Evolutionary conservation across 2,797 vertebrate genomes (phyloP).

Genomic region (Scolopax rusticola): DNA sequence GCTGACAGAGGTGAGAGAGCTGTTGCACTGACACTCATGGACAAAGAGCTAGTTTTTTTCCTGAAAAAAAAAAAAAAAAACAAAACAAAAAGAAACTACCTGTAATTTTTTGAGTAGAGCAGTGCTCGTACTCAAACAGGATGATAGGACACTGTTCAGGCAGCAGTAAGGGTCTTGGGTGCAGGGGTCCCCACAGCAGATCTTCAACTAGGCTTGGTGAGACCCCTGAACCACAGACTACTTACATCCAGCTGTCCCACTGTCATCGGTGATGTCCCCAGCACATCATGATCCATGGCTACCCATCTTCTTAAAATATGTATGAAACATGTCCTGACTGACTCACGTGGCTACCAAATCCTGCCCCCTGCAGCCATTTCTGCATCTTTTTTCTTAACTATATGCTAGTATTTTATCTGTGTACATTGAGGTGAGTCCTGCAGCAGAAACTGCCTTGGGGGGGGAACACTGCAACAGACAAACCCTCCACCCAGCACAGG

Average conservation of each 20-base stretch:
- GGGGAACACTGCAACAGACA: accelerated
- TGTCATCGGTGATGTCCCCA: neutral
- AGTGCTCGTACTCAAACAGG: neutral
- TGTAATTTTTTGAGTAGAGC: neutral
- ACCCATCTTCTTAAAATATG: neutral
- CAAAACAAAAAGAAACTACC: neutral
- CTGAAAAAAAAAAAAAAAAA: neutral
- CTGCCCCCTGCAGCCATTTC: accelerated
- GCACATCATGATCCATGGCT: neutral
- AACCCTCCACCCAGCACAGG: neutral
- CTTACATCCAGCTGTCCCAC: neutral
- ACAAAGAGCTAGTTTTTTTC: neutral
- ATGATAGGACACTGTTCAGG: too few species aligned
- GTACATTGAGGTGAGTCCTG: neutral
- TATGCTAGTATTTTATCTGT: accelerated
- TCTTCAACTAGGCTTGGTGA: neutral
- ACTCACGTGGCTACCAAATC: neutral
- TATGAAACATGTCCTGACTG: neutral
- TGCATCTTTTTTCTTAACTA: neutral
- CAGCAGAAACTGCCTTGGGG: neutral
- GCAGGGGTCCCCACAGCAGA: neutral
- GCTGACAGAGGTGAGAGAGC: neutral
- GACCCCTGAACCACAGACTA: accelerated
- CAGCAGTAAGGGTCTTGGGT: accelerated
- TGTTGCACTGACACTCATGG: neutral